Evolutionary conservation across 1,140 invertebrate genomes (phyloP).

Genomic region (Drosophila sp.): DNA sequence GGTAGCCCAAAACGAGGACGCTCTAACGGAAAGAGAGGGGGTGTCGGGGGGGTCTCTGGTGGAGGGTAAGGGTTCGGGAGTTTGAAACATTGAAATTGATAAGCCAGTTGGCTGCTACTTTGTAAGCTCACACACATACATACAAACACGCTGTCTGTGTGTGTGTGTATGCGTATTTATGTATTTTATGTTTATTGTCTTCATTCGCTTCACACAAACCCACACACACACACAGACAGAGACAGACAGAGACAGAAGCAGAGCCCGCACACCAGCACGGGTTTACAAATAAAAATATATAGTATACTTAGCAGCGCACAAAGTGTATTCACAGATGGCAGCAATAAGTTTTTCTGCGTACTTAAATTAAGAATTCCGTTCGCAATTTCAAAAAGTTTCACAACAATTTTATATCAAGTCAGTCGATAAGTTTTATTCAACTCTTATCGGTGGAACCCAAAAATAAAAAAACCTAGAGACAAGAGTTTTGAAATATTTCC

Average conservation of each 20-base stretch:
- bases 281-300: conserved; percentile 29
- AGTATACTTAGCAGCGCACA: conserved; percentile 39
- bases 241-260: not conserved
- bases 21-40: not conserved
- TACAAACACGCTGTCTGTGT: conserved; percentile 8
- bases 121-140: conserved; percentile 33
- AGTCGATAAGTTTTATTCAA: not conserved
- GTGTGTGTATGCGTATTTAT: conserved; percentile 44
- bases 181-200: conserved; percentile 76
- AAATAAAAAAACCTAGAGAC: not conserved
- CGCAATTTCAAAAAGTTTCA: not conserved
- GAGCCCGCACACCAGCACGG: not conserved
- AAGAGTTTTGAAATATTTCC: too few relatives aligned
- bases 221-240: conserved; percentile 24
- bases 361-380: conserved; percentile 11
- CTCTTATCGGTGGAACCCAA: not conserved
- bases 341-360: conserved; percentile 1
- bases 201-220: conserved; percentile 38
- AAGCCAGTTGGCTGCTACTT: conserved; percentile 62
- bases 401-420: not conserved
- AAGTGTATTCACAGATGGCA: conserved; percentile 12
- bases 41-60: not conserved
- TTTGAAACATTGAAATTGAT: conserved; percentile 64
- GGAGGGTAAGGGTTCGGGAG: not conserved
- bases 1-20: conserved; percentile 2